These are phyloP conservation scores for Lepilemur septentrionalis DNA, from an alignment of 2,797 vertebrate genomes.

Conservation along the genomic window DNA sequence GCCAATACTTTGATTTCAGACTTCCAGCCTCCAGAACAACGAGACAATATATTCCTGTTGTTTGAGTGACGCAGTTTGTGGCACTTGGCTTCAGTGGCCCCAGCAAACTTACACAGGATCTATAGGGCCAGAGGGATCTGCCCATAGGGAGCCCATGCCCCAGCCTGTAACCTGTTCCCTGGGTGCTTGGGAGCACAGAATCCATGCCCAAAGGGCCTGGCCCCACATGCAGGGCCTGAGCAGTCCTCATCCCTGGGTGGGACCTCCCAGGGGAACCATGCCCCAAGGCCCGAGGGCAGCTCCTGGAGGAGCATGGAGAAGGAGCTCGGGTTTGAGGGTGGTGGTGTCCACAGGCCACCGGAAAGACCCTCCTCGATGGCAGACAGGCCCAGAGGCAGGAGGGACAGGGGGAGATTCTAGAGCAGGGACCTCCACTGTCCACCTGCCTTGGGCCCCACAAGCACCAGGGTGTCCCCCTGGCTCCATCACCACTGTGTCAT, in stretches of 20 bases:
- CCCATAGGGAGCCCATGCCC: not conserved
- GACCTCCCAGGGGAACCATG: rapidly evolving
- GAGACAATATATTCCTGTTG: not conserved
- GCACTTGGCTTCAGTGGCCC: no score
- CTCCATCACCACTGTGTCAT: rapidly evolving
- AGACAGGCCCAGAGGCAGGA: not conserved
- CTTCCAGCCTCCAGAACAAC: not conserved
- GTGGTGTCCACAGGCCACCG: no score
- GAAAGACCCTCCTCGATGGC: rapidly evolving
- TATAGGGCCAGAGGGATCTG: not conserved
- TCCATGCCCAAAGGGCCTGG: not conserved
- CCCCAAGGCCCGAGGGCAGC: not conserved
- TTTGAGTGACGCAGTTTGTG: rapidly evolving
- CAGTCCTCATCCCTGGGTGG: no score
- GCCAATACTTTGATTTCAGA: not conserved
- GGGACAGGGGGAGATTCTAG: rapidly evolving
- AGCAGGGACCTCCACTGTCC: not conserved
- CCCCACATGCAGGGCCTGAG: not conserved
- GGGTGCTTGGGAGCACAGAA: not conserved
- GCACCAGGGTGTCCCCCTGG: not conserved
- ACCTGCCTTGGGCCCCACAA: not conserved
- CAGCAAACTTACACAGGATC: not conserved
- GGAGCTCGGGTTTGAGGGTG: not conserved
- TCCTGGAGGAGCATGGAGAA: not conserved
- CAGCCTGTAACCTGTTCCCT: not conserved